Conservation (phyloP, 2,797 vertebrate species). For the Poliocrania exsul region DNA sequence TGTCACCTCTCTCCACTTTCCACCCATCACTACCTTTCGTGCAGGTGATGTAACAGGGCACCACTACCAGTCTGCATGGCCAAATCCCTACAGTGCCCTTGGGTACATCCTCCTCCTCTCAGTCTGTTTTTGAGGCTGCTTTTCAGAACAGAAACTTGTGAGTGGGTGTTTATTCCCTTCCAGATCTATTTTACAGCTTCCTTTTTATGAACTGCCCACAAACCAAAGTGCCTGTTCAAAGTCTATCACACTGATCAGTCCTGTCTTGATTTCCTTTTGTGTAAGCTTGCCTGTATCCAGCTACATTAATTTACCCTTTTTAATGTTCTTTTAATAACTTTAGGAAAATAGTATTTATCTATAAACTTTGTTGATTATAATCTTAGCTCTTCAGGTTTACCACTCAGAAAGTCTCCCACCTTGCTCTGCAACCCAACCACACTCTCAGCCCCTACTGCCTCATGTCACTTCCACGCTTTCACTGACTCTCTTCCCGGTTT, state of each 20-base stretch:
- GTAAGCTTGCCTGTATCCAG: neutral
- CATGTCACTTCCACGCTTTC: neutral
- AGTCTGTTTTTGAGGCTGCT: neutral
- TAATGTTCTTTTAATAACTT: neutral
- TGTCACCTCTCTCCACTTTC: neutral
- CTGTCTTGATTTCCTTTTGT: neutral
- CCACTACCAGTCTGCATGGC: neutral
- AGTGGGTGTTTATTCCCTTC: neutral
- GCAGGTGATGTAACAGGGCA: neutral
- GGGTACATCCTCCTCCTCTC: neutral
- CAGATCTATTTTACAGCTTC: neutral
- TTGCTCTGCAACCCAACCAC: neutral
- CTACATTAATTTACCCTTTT: neutral
- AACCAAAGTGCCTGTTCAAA: neutral
- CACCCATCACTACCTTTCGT: accelerated
- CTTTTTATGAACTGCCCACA: neutral
- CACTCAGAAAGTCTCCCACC: neutral
- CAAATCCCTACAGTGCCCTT: accelerated
- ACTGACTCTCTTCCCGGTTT: neutral
- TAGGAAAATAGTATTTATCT: neutral
- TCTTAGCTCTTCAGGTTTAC: neutral
- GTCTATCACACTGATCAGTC: neutral
- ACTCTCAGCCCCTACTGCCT: neutral
- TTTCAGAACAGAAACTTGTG: neutral
- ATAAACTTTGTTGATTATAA: neutral